Percentiles rank a stretch among this genome's conserved stretches.
These are phyloP conservation scores for Phoxinus phoxinus DNA, from an alignment of 2,113 vertebrate genomes.

Conservation along the genomic window DNA sequence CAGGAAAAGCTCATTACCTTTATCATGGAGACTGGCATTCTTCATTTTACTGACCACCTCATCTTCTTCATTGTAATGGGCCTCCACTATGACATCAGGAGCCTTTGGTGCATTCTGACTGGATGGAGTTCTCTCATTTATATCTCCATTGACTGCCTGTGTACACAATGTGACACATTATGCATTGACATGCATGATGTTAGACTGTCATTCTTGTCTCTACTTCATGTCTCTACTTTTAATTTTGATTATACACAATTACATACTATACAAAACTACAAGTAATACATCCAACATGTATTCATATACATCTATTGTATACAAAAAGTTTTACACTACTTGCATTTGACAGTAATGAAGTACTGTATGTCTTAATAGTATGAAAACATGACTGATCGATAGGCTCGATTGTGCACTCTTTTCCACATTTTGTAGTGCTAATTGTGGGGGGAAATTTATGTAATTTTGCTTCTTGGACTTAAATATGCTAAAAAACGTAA, in stretches of 20 bases:
- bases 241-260: neutral
- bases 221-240: neutral
- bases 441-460: neutral
- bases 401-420: neutral
- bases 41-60: constrained; percentile 56
- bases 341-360: too few species aligned
- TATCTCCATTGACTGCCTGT: constrained; percentile 85
- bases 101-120: constrained; percentile 50
- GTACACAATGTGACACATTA: neutral
- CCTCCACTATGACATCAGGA: constrained; percentile 79
- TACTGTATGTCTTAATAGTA: neutral
- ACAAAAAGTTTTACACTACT: too few species aligned
- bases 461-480: neutral
- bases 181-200: neutral
- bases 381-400: neutral
- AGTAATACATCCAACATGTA: neutral
- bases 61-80: constrained; percentile 75
- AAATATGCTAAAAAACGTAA: neutral
- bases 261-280: neutral
- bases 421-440: neutral
- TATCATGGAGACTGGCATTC: constrained; percentile 47
- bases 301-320: neutral
- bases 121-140: constrained; percentile 67
- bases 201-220: neutral
- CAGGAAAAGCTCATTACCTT: constrained; percentile 61